Percentiles rank a stretch among this genome's conserved stretches.
phyloP scores from a whole-genome alignment of 2,113 vertebrate species.

The Proteles cristata region DNA sequence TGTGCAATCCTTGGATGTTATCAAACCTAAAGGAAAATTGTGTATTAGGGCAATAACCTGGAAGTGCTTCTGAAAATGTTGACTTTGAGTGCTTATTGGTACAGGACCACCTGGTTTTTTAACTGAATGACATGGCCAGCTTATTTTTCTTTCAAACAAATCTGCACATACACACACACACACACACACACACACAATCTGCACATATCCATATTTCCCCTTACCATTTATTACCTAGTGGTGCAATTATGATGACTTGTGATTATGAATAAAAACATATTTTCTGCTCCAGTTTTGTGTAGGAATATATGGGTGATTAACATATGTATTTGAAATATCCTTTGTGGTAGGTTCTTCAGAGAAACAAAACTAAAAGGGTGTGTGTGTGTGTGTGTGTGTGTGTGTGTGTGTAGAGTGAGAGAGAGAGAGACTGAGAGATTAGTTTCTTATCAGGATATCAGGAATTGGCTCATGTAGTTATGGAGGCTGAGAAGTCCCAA shows the following conservation, averaged over 20 bases:
- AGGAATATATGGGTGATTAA: background rate
- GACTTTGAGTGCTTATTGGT: background rate
- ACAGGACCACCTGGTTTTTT: background rate
- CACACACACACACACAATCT: background rate
- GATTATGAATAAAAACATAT: conserved; percentile 12
- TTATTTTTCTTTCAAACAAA: background rate
- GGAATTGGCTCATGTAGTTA: background rate
- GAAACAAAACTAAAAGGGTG: background rate
- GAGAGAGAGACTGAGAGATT: background rate
- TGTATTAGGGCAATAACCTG: background rate
- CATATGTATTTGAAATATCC: background rate
- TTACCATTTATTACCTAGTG: background rate
- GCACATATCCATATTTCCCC: background rate
- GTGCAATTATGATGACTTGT: background rate
- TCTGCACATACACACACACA: background rate
- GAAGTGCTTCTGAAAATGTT: background rate
- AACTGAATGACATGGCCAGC: background rate
- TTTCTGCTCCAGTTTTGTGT: background rate
- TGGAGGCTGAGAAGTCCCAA: background rate
- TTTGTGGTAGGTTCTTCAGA: background rate
- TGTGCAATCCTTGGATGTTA: background rate
- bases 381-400: background rate
- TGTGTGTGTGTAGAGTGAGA: too few species aligned
- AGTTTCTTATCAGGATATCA: background rate
- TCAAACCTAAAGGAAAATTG: background rate